Percentiles rank a stretch among this genome's conserved stretches.
Conservation (phyloP, 2,113 vertebrate genomes). For the Phycodurus eques region DNA sequence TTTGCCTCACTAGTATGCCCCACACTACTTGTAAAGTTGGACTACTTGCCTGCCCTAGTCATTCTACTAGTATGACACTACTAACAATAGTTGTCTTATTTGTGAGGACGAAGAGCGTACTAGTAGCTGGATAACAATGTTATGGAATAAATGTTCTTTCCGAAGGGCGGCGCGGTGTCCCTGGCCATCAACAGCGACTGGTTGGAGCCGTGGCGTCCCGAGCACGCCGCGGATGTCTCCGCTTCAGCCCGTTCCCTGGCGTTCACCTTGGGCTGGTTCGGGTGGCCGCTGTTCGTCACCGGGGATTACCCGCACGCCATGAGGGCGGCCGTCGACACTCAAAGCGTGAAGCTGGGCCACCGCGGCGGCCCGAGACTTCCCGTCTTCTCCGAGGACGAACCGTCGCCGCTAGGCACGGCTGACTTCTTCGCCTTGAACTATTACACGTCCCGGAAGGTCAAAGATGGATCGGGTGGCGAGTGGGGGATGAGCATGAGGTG, state of each 20-base stretch:
- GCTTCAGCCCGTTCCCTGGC: conserved; percentile 63
- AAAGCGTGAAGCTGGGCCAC: conserved; percentile 65
- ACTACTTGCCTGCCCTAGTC: too few relatives aligned
- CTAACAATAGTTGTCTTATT: too few relatives aligned
- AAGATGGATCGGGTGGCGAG: conserved; percentile 34
- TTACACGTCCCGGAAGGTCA: conserved; percentile 76
- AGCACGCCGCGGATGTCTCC: conserved; percentile 56
- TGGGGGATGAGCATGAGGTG: conserved; percentile 44
- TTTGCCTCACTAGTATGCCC: too few relatives aligned
- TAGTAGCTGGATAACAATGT: too few relatives aligned
- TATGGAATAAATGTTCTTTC: background rate
- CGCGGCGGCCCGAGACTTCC: conserved; percentile 61
- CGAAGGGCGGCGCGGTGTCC: conserved; percentile 61
- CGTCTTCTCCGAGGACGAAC: conserved; percentile 75
- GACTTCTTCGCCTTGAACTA: conserved; percentile 84
- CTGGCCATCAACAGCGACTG: conserved; percentile 74
- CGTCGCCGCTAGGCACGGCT: conserved; percentile 69
- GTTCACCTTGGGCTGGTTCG: conserved; percentile 77
- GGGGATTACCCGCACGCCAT: conserved; percentile 79
- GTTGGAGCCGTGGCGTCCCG: conserved; percentile 65
- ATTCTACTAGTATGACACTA: too few relatives aligned
- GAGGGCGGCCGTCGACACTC: conserved; percentile 66
- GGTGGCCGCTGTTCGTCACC: conserved; percentile 78
- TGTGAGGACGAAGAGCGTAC: too few relatives aligned
- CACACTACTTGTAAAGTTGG: too few relatives aligned